Percentiles rank a stretch among this genome's conserved stretches.
These are phyloP conservation scores for Nilaparvata lugens DNA, from an alignment of 1,140 invertebrate genomes.

Conservation along the genomic window DNA sequence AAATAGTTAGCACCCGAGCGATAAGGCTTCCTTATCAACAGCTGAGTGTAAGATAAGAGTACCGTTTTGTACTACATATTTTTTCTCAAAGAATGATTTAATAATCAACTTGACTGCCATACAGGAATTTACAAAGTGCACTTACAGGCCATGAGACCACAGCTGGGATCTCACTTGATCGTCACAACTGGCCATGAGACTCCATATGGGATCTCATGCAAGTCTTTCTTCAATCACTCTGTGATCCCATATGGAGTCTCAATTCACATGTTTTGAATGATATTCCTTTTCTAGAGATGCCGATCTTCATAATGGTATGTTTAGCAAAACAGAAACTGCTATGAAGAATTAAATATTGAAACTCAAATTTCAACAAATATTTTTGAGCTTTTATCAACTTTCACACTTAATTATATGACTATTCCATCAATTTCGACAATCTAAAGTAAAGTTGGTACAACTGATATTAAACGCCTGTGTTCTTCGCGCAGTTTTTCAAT, in stretches of 20 bases:
- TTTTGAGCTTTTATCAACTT: neutral
- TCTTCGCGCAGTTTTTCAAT: too few species aligned
- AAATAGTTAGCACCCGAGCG: too few species aligned
- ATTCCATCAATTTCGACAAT: neutral
- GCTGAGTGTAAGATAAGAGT: too few species aligned
- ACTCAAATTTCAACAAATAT: neutral
- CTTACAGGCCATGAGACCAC: neutral
- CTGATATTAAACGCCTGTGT: neutral
- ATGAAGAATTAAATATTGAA: neutral
- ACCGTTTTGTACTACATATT: too few species aligned
- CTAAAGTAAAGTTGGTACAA: neutral
- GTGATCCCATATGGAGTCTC: neutral
- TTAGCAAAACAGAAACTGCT: neutral
- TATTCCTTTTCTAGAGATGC: neutral
- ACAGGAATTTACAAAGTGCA: too few species aligned
- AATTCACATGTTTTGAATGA: neutral
- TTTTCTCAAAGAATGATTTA: too few species aligned
- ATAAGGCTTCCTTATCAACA: too few species aligned
- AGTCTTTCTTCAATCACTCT: neutral
- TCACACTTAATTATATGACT: neutral
- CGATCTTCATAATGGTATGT: neutral
- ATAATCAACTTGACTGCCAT: too few species aligned
- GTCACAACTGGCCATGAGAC: too few species aligned
- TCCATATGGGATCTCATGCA: too few species aligned
- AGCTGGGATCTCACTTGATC: neutral